Percentiles rank a stretch among this genome's conserved stretches.
Conservation (phyloP, 2,888 invertebrate species). For the Diploptera punctata region DNA sequence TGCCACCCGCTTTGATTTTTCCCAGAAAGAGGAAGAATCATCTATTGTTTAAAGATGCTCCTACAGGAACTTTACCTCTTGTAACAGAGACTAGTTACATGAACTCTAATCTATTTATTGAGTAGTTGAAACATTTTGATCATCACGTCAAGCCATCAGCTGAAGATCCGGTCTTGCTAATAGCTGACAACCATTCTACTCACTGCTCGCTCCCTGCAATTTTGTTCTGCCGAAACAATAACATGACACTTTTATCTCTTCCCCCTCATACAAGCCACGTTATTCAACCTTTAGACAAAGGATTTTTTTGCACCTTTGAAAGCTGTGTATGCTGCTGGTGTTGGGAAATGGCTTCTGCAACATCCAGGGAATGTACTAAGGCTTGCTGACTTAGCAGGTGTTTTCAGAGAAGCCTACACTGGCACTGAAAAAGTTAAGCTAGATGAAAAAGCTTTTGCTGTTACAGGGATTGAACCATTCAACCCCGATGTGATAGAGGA, state of each 20-base stretch:
- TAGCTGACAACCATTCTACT: slow-evolving; percentile 41
- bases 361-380: slow-evolving; percentile 1
- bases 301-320: slow-evolving; percentile 12
- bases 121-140: slow-evolving; percentile 42
- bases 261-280: slow-evolving; percentile 43
- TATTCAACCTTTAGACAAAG: slow-evolving; percentile 40
- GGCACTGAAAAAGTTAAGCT: not conserved
- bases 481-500: not conserved
- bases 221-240: slow-evolving; percentile 40
- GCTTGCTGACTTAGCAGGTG: not conserved
- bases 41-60: slow-evolving; percentile 39
- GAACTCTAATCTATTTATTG: slow-evolving; percentile 40
- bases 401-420: not conserved
- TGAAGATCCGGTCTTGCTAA: slow-evolving; percentile 42
- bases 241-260: slow-evolving; percentile 38
- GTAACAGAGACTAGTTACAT: slow-evolving; percentile 43
- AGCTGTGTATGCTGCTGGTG: not conserved
- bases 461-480: slow-evolving; percentile 11
- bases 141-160: slow-evolving; percentile 37
- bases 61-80: slow-evolving; percentile 37
- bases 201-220: slow-evolving; percentile 41
- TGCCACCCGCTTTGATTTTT: slow-evolving; percentile 43
- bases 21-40: slow-evolving; percentile 41
- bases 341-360: slow-evolving; percentile 1
- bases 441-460: not conserved